Base-by-base conservation (phyloP, 2,113 vertebrate species). In the Cavia aperea region DNA sequence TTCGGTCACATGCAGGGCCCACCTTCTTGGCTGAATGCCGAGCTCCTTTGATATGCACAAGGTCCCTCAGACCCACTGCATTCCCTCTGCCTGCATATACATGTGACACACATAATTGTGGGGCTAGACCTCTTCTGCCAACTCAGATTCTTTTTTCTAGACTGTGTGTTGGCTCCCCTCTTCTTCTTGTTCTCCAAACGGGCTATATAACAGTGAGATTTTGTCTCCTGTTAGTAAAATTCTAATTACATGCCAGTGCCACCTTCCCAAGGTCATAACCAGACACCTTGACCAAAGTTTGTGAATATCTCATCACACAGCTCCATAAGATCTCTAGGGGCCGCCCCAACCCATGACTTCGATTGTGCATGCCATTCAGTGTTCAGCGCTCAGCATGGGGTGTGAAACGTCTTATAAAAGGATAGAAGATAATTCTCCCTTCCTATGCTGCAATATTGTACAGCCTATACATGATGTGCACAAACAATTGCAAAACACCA, bases 11-110 rank as follows among this genome's bases (percentile, higher is more conserved):
- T 18, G 39, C 18, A 81, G 15, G 10, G 65, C 39, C 51, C 63
- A 15, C 26, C 51, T 43, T 23, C 21, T 51, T 39, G 51, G 26
- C 79, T 36, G 0, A 3, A 1, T 2, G 2, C 2, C 0, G 0
- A 8, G 3, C 21, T 62, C 49, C 81, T 79, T 15, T 73, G 81
- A 77, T 56, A 66, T 23, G 26, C 5, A 16, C 13, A 85, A 2
- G 0, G 4, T 23, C 26, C 43, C 79, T 88, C 46, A 54, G 54
- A 49, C 66, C 43, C 7, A 26, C 0, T 1, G 31, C 2, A 8
- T 54, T 21, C 33, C 56, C 21, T 39, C 49, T 1, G 0, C 58
- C 51, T 65, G 6, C 49, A 8, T 2, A 33, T 0, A 19, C 13
- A 56, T 19, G 21, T n/a, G 46, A 14, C 86, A 93, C n/a, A 13